Percentiles rank a stretch among this genome's conserved stretches.
Conservation (phyloP, 1,140 invertebrate genomes). For the Dreissena rostriformis region DNA sequence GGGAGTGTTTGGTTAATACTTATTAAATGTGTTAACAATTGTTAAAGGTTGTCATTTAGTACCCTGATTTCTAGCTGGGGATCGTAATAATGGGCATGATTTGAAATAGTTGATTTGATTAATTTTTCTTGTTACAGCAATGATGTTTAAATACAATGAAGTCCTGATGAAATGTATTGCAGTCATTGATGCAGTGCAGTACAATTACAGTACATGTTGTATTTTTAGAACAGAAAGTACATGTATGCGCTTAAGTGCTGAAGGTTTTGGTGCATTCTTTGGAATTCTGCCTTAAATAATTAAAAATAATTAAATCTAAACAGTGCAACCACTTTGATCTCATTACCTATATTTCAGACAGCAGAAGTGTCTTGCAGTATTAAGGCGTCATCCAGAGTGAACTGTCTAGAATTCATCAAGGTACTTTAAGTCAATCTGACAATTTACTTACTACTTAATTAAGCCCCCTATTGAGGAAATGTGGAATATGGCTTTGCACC, state of each 20-base stretch:
- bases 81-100: no score
- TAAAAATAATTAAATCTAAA: background rate
- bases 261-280: no score
- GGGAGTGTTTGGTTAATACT: background rate
- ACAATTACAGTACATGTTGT: no score
- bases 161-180: no score
- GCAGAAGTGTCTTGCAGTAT: constrained; percentile 59
- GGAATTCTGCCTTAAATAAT: no score
- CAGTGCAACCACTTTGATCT: background rate
- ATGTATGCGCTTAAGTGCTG: no score
- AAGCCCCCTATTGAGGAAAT: background rate
- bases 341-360: constrained; percentile 58
- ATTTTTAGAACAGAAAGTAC: no score
- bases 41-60: background rate
- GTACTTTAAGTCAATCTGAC: constrained; percentile 68
- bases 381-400: constrained; percentile 73
- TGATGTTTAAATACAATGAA: no score
- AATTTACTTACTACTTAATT: background rate
- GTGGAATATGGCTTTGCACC: background rate
- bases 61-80: background rate
- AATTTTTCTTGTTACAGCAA: no score
- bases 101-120: no score
- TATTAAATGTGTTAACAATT: background rate
- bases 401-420: constrained; percentile 73
- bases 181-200: no score